Percentiles rank a stretch among this genome's conserved stretches.
phyloP scores from a whole-genome alignment of 2,797 vertebrate species.

The Pipistrellus nathusii region DNA sequence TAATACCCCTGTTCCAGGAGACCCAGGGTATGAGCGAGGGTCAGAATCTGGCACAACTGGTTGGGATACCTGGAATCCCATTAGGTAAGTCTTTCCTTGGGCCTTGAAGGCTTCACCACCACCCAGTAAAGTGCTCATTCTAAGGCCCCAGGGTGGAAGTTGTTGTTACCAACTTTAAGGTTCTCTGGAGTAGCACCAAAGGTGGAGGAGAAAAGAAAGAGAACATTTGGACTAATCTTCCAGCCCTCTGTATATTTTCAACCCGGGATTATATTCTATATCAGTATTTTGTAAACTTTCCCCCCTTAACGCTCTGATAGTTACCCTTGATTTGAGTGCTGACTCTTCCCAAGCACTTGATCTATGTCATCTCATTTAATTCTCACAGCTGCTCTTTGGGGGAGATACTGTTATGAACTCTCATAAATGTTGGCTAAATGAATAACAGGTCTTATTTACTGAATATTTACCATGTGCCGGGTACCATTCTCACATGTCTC shows the following conservation, averaged over 20 bases:
- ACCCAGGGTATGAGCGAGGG: neutral
- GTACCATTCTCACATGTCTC: neutral
- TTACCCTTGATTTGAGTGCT: neutral
- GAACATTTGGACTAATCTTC: rapidly evolving
- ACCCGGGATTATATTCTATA: neutral
- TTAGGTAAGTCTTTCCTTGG: neutral
- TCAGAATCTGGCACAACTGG: neutral
- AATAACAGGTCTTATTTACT: neutral
- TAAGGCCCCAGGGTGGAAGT: neutral
- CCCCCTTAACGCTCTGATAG: neutral
- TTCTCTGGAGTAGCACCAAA: neutral
- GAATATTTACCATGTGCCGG: neutral
- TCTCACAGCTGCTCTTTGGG: neutral
- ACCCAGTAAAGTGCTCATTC: neutral
- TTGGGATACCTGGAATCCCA: neutral
- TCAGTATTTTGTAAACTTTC: neutral
- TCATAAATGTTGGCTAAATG: neutral
- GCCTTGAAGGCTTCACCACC: neutral
- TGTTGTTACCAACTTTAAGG: neutral
- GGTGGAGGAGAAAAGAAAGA: neutral
- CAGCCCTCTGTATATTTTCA: neutral
- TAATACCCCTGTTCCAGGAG: neutral
- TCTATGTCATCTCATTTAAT: neutral
- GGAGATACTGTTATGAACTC: neutral
- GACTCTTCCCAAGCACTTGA: neutral